Evolutionary conservation across 2,797 vertebrate genomes (phyloP).

Genomic region (Falco columbarius): DNA sequence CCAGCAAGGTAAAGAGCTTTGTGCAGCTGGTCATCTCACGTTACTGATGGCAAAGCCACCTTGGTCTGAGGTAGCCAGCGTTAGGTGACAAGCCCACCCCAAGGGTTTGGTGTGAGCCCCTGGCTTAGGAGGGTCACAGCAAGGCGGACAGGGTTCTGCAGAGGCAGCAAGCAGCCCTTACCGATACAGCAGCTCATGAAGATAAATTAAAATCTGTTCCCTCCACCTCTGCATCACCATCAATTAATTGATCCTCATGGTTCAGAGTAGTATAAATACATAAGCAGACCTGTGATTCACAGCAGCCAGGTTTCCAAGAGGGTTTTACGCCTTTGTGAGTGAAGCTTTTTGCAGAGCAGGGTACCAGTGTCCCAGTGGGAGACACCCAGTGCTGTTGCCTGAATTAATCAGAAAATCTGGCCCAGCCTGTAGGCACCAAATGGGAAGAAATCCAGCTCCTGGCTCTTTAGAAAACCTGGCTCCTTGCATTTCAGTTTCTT

Average conservation of each 20-base stretch:
- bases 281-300: not conserved
- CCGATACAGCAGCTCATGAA: not conserved
- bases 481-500: not conserved
- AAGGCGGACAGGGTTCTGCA: not conserved
- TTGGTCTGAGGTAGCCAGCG: not conserved
- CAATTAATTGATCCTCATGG: not conserved
- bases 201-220: not conserved
- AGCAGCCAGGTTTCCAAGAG: not conserved
- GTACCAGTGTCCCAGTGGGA: not conserved
- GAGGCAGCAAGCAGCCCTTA: not conserved
- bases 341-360: not conserved
- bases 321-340: not conserved
- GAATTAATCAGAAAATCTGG: not conserved
- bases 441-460: not conserved
- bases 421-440: not conserved
- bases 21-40: not conserved
- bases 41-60: not conserved
- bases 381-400: not conserved
- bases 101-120: not conserved
- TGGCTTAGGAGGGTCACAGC: not conserved
- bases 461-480: not conserved
- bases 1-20: not conserved
- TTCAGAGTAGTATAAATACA: not conserved
- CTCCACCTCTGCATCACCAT: fast-evolving
- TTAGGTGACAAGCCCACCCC: not conserved